Evolutionary conservation across 2,797 vertebrate species (phyloP).

Genomic region (Pogoniulus pusillus): DNA sequence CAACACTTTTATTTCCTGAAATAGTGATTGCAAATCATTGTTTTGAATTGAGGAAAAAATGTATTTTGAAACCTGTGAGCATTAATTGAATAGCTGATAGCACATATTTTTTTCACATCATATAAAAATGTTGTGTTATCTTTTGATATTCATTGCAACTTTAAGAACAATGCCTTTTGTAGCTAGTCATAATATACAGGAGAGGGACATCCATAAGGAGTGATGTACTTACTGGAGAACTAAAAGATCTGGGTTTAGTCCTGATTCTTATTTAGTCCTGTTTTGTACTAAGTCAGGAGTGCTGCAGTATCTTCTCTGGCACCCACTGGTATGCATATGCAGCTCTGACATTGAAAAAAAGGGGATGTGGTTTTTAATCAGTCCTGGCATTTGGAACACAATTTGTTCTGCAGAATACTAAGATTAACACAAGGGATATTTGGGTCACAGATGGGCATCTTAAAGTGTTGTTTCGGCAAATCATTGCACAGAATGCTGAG

Average conservation of each 20-base stretch:
- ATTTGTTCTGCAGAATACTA: constrained; percentile 53
- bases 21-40: constrained; percentile 15
- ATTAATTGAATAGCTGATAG: constrained; percentile 15
- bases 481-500: constrained; percentile 42
- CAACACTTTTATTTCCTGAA: constrained; percentile 38
- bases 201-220: neutral
- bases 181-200: neutral
- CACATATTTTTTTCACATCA: neutral
- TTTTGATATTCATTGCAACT: neutral
- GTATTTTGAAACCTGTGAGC: constrained; percentile 21
- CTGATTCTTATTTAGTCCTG: neutral
- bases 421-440: constrained; percentile 62
- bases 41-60: neutral
- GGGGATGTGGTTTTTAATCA: constrained; percentile 55
- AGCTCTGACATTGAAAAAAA: constrained; percentile 72
- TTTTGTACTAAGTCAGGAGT: constrained; percentile 46
- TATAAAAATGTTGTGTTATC: neutral
- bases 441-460: constrained; percentile 71
- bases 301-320: constrained; percentile 67
- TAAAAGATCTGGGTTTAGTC: constrained; percentile 35
- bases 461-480: constrained; percentile 59
- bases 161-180: neutral
- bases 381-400: constrained; percentile 43
- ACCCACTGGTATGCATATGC: constrained; percentile 38
- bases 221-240: constrained; percentile 3